Evolutionary conservation across 2,888 invertebrate species (phyloP).

Genomic region (Abscondita cerata): DNA sequence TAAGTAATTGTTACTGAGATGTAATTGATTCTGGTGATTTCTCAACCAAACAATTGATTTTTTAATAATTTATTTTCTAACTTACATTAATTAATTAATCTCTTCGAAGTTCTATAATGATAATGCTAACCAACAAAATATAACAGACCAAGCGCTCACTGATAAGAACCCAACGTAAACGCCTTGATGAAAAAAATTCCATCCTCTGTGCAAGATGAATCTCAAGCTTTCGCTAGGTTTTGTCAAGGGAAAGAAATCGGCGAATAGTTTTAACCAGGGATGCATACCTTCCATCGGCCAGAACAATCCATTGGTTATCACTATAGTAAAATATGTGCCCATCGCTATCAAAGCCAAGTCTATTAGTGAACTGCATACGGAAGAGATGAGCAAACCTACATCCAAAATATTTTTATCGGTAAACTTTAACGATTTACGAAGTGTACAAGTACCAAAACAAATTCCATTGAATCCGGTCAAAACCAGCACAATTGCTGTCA

Average conservation of each 20-base stretch:
- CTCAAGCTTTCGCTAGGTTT: conserved; percentile 87
- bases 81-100: no score
- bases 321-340: conserved; percentile 82
- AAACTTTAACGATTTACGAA: no score
- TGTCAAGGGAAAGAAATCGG: conserved; percentile 82
- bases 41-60: no score
- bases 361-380: conserved; percentile 78
- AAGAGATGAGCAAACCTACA: conserved; percentile 83
- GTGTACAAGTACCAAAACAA: conserved; percentile 75
- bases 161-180: conserved; percentile 86
- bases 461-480: conserved; percentile 91
- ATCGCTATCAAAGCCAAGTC: conserved; percentile 84
- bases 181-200: conserved; percentile 73
- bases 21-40: no score
- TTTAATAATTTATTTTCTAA: no score
- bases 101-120: conserved; percentile 84
- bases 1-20: no score
- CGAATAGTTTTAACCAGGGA: conserved; percentile 65
- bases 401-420: no score
- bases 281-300: conserved; percentile 97
- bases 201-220: conserved; percentile 84
- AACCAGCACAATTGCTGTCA: conserved; percentile 77
- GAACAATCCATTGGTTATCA: conserved; percentile 87
- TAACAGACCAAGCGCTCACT: conserved; percentile 77
- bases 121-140: conserved; percentile 77